Conservation (phyloP, 92 coral and sea anemone genomes). For the Virgularia gustaviana region DNA sequence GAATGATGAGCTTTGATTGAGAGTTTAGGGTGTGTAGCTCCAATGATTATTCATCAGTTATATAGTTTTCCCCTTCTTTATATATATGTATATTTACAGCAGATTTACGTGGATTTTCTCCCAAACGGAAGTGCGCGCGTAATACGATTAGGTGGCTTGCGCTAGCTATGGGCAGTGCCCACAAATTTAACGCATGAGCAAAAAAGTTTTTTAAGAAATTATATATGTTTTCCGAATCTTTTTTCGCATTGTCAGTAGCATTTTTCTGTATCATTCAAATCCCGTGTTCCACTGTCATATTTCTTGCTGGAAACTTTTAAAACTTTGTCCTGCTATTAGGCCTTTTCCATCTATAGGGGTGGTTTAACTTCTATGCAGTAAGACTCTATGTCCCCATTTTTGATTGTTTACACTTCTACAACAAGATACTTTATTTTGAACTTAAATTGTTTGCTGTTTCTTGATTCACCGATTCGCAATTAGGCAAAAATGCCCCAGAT, state of each 20-base stretch:
- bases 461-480: neutral
- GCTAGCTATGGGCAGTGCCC: neutral
- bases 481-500: neutral
- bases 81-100: too few relatives aligned
- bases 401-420: neutral
- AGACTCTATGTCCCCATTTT: neutral
- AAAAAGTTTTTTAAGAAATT: neutral
- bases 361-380: neutral
- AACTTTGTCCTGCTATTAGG: neutral
- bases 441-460: neutral
- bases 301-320: neutral
- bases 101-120: neutral
- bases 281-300: neutral
- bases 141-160: neutral
- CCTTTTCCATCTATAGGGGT: neutral
- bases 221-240: neutral
- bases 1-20: too few relatives aligned
- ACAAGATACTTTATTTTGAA: neutral
- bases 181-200: neutral
- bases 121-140: conserved; percentile 1
- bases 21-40: too few relatives aligned
- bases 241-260: neutral
- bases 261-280: neutral
- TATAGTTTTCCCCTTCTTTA: too few relatives aligned
- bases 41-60: too few relatives aligned